A percentile compares a stretch with the other conserved stretches of the same genome.
These are phyloP conservation scores for Tenrec ecaudatus DNA, from an alignment of 2,113 vertebrate genomes.

Conservation along the genomic window DNA sequence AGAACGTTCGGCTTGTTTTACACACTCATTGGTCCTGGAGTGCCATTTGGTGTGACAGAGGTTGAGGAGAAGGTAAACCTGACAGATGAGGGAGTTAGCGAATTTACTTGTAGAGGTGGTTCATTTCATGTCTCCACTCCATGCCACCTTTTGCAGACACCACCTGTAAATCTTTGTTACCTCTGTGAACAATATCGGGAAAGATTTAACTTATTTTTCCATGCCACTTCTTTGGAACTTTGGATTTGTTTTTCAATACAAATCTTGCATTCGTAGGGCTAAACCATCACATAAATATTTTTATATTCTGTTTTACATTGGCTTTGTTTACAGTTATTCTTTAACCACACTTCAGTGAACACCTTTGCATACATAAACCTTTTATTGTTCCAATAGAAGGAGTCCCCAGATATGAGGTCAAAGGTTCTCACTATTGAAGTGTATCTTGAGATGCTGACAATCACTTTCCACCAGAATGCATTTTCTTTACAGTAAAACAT, in stretches of 20 bases:
- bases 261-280: neutral
- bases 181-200: neutral
- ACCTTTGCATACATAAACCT: neutral
- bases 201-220: constrained; percentile 5
- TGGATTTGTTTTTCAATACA: constrained; percentile 29
- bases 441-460: constrained; percentile 16
- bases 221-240: neutral
- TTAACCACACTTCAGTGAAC: neutral
- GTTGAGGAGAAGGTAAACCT: neutral
- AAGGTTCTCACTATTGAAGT: constrained; percentile 11
- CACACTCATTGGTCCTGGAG: neutral
- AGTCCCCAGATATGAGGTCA: neutral
- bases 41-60: neutral
- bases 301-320: neutral
- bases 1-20: neutral
- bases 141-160: neutral
- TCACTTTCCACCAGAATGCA: constrained; percentile 9
- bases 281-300: neutral
- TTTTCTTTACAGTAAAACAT: constrained; percentile 35
- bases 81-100: neutral
- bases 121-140: neutral
- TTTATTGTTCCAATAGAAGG: constrained; percentile 4
- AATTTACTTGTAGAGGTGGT: neutral
- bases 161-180: neutral
- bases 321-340: neutral